Conservation (phyloP, 2,113 vertebrate genomes). For the Epinephelus cyanopodus region DNA sequence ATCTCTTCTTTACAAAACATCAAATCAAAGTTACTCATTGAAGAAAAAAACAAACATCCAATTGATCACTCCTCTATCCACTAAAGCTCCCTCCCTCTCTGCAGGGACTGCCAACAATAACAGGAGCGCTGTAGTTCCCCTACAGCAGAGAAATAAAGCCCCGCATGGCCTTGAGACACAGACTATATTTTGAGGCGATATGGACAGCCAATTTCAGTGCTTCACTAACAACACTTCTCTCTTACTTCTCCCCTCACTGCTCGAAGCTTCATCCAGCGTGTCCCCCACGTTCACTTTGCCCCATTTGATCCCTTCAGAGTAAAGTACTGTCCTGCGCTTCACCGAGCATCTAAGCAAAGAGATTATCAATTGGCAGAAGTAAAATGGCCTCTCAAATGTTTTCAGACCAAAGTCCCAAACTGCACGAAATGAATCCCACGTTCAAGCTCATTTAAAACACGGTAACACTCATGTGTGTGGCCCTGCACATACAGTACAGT, state of each 20-base stretch:
- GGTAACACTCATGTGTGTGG: constrained; percentile 40
- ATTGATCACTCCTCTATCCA: not conserved
- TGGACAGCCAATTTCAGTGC: constrained; percentile 32
- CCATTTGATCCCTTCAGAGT: constrained; percentile 23
- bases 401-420: constrained; percentile 9
- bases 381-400: constrained; percentile 29
- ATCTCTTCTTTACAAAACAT: constrained; percentile 73
- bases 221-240: constrained; percentile 29
- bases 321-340: constrained; percentile 8
- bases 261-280: not conserved
- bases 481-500: constrained; percentile 54
- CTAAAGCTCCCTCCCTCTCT: not conserved
- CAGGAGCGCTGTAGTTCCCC: constrained; percentile 13
- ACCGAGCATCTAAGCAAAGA: constrained; percentile 37
- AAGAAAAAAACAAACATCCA: constrained; percentile 32
- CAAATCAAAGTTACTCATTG: constrained; percentile 66
- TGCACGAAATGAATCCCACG: not conserved
- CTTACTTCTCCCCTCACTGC: not conserved
- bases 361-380: constrained; percentile 35
- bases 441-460: constrained; percentile 30
- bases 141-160: constrained; percentile 28
- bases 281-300: constrained; percentile 16
- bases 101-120: constrained; percentile 4
- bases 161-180: constrained; percentile 25
- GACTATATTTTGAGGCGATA: constrained; percentile 35